Conservation (phyloP, 2,888 invertebrate genomes). For the Lepidocyrtoides sp. region DNA sequence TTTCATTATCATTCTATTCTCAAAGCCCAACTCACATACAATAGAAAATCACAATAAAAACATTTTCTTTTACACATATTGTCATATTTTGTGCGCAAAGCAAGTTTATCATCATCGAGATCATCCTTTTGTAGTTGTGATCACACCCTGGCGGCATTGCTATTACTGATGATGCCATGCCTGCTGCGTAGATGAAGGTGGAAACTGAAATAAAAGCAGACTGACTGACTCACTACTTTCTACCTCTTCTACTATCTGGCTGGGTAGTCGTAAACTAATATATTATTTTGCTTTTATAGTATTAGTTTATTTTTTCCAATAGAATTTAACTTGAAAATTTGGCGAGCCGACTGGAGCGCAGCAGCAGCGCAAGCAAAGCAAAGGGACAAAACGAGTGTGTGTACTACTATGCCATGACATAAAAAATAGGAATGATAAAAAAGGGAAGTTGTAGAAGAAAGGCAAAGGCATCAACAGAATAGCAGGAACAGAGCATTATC, state of each 20-base stretch:
- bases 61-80: constrained; percentile 11
- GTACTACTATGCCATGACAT: background rate
- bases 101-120: constrained; percentile 8
- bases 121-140: background rate
- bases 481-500: background rate
- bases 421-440: background rate
- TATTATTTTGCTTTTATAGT: background rate
- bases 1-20: background rate
- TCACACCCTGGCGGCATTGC: constrained; percentile 23
- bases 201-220: background rate
- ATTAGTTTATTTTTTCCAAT: constrained; percentile 47
- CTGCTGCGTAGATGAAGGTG: background rate
- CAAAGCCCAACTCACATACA: background rate
- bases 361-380: background rate
- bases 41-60: constrained; percentile 11
- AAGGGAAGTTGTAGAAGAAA: constrained; percentile 16
- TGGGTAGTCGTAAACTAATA: background rate
- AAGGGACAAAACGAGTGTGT: no score
- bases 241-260: background rate
- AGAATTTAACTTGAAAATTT: constrained; percentile 53
- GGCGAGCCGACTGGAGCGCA: background rate
- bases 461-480: background rate
- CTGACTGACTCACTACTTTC: background rate
- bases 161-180: background rate
- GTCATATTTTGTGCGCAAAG: background rate